Conservation (phyloP, 1,140 invertebrate genomes). For the Drosophila chauvacae region DNA sequence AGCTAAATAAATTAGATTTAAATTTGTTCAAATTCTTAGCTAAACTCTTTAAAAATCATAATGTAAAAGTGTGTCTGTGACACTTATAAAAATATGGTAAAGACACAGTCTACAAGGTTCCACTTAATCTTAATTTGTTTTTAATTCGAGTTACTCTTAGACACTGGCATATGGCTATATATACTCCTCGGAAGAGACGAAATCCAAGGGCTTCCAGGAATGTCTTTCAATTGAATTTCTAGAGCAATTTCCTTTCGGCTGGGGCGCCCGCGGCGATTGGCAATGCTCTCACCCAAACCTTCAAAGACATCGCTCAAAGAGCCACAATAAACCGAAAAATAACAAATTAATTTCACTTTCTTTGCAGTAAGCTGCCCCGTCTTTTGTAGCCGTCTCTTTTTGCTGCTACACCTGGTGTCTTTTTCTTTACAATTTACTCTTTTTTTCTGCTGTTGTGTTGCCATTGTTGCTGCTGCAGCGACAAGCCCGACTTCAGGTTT, state of each 20-base stretch:
- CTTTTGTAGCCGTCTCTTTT: constrained; percentile 13
- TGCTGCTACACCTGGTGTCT: constrained; percentile 19
- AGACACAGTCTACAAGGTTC: background rate
- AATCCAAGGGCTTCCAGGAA: background rate
- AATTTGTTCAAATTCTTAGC: background rate
- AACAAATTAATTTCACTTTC: constrained; percentile 79
- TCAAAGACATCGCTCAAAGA: constrained; percentile 34
- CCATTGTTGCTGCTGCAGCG: constrained; percentile 55
- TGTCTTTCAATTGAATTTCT: constrained; percentile 2
- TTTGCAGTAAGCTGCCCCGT: constrained; percentile 46
- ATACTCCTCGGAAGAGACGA: background rate
- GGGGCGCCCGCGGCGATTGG: constrained; percentile 12
- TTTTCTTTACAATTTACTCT: constrained; percentile 2
- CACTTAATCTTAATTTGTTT: background rate
- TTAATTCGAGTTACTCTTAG: background rate
- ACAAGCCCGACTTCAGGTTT: constrained; percentile 63
- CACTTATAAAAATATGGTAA: background rate
- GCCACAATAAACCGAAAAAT: constrained; percentile 36
- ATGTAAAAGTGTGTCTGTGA: background rate
- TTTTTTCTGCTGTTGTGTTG: constrained; percentile 4
- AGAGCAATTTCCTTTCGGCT: constrained; percentile 12
- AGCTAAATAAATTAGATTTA: too few species aligned
- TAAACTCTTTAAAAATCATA: background rate
- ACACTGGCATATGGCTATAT: too few species aligned
- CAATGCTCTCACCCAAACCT: constrained; percentile 33